A percentile compares a stretch with the other conserved stretches of the same genome.
These are phyloP conservation scores for Prionchulus punctatus DNA, from an alignment of 2,888 invertebrate genomes.

Conservation along the genomic window DNA sequence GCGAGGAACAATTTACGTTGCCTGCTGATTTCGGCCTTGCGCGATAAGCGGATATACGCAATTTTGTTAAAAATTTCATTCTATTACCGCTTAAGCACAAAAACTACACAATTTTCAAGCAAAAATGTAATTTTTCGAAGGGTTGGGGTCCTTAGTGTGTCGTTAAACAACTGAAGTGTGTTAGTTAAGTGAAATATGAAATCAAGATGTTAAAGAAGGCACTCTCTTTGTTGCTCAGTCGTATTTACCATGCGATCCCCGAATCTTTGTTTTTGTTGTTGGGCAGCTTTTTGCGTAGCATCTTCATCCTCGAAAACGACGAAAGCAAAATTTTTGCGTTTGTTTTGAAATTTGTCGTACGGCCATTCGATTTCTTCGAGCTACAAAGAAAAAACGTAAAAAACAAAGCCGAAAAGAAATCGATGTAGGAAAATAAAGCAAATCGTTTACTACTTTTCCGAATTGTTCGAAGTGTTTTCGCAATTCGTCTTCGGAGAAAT, in stretches of 20 bases:
- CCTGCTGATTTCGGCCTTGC: too few species aligned
- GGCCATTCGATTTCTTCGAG: slow-evolving; percentile 33
- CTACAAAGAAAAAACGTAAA: background rate
- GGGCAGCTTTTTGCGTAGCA: slow-evolving; percentile 26
- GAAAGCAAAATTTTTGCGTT: slow-evolving; percentile 30
- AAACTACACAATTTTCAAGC: too few species aligned
- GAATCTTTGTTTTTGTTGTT: slow-evolving; percentile 25
- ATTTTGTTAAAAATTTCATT: too few species aligned
- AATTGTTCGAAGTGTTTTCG: slow-evolving; percentile 27
- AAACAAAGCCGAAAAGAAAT: background rate
- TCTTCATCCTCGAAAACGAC: slow-evolving; percentile 32
- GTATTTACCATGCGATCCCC: slow-evolving; percentile 23
- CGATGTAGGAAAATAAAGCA: background rate
- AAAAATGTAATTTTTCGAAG: too few species aligned
- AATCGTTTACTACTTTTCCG: slow-evolving; percentile 18
- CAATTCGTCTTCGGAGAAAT: slow-evolving; percentile 28
- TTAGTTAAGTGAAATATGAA: too few species aligned
- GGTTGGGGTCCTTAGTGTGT: too few species aligned
- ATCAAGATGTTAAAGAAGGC: too few species aligned
- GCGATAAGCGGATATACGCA: too few species aligned
- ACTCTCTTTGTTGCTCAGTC: too few species aligned
- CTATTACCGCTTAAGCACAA: too few species aligned
- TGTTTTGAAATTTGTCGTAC: slow-evolving; percentile 24
- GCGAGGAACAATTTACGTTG: too few species aligned
- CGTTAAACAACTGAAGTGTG: too few species aligned